Evolutionary conservation across 2,888 invertebrate species (phyloP), one percentile per base, ranked within the genome.

Genomic region (Caenorhabditis japonica): DNA sequence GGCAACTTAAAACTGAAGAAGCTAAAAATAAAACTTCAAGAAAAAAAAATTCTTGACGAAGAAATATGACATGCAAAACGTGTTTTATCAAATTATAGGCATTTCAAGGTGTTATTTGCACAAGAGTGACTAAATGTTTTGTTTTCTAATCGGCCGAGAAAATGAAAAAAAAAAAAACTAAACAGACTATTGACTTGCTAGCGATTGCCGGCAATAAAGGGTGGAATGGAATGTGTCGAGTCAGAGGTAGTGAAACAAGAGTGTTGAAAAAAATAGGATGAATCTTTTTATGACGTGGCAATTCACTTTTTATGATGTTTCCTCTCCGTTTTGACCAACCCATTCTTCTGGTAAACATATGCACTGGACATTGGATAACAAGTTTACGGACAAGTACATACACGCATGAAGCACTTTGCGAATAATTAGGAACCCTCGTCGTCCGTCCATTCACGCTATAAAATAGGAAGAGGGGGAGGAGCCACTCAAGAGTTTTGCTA

Each of bases 401-500:
- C 15, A 3, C 21, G 27, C 23, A 27, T 15, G 17, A 47, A 46
- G 55, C 52, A 44, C 52, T 61, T 51, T 36, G 43, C 23, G 61
- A 36, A 61, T 61, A 62, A 53, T 62, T 62, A 53, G 62, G 53
- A 61, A 27, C 53, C 13, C 27, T 23, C 25, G n/a, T n/a, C n/a
- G n/a, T n/a, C n/a, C n/a, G n/a, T n/a, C n/a, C n/a, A n/a, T n/a
- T n/a, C n/a, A n/a, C n/a, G n/a, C n/a, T n/a, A n/a, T n/a, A n/a
- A n/a, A n/a, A n/a, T n/a, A n/a, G n/a, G n/a, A n/a, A n/a, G n/a
- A 30, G 30, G 30, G 30, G 30, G 30, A 30, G 30, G 55, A 55
- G 44, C 38, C 53, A 53, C 53, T 62, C 53, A 62, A 53, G 62
- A 44, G 62, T 47, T 62, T 39, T n/a, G n/a, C n/a, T n/a, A n/a